Percentiles rank a stretch among this genome's conserved stretches.
Conservation (phyloP, 2,888 invertebrate species). For the Drosophila affinis region DNA sequence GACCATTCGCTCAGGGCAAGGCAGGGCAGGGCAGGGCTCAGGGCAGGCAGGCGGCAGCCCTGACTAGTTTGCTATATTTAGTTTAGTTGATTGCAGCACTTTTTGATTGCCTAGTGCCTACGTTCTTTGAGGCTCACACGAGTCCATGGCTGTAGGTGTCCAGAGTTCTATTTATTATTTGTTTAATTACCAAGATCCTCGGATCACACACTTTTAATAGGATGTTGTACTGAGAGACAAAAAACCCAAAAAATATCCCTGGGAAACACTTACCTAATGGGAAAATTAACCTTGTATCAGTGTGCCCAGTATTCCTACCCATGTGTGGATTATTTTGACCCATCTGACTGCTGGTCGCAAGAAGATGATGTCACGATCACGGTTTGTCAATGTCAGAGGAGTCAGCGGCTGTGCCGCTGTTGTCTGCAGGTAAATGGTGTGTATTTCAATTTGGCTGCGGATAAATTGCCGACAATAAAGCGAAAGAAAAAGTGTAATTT, state of each 20-base stretch:
- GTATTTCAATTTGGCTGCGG: conserved; percentile 74
- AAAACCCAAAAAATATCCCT: not conserved
- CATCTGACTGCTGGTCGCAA: conserved; percentile 39
- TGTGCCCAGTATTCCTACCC: not conserved
- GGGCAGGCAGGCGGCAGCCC: not conserved
- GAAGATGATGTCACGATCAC: conserved; percentile 61
- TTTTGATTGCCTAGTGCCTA: not conserved
- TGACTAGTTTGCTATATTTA: not conserved
- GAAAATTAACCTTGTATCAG: not conserved
- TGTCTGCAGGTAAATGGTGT: conserved; percentile 74
- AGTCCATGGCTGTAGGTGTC: not conserved
- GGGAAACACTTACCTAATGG: not conserved
- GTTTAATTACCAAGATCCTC: conserved; percentile 45
- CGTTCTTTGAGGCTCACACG: not conserved
- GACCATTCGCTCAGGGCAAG: too few species aligned
- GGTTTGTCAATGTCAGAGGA: conserved; percentile 36
- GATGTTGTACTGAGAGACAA: not conserved
- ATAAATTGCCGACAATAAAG: conserved; percentile 79
- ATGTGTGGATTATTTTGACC: conserved; percentile 38
- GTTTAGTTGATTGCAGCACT: conserved; percentile 7
- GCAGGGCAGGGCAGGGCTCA: too few species aligned
- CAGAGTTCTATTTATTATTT: not conserved
- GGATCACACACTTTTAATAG: conserved; percentile 29
- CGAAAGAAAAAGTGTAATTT: conserved; percentile 70
- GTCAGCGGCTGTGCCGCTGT: conserved; percentile 32